Percentiles rank a stretch among this genome's conserved stretches.
These are phyloP conservation scores for Syngnathus scovelli DNA, from an alignment of 2,113 vertebrate species.

Conservation along the genomic window DNA sequence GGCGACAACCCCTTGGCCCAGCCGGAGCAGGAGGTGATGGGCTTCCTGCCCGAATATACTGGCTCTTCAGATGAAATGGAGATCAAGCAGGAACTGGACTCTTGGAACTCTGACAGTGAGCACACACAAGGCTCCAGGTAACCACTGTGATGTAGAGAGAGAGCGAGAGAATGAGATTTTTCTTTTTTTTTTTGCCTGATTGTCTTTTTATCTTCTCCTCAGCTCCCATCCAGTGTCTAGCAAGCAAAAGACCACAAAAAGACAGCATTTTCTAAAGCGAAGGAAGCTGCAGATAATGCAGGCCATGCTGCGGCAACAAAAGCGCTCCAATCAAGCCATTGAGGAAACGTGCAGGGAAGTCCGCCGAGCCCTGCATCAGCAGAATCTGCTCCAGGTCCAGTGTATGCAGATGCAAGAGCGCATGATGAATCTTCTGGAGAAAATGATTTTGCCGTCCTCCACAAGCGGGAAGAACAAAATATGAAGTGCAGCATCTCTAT, in stretches of 20 bases:
- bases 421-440: constrained; percentile 96
- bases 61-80: constrained; percentile 91
- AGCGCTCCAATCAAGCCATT: constrained; percentile 80
- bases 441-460: constrained; percentile 75
- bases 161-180: no score
- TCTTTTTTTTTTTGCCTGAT: background rate
- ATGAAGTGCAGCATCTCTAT: background rate
- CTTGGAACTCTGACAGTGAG: constrained; percentile 66
- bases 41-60: constrained; percentile 87
- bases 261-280: constrained; percentile 75
- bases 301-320: constrained; percentile 89
- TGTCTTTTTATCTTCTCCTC: constrained; percentile 18
- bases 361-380: constrained; percentile 88
- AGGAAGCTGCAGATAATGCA: constrained; percentile 89
- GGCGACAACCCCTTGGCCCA: constrained; percentile 79
- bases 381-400: constrained; percentile 92
- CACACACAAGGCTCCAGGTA: constrained; percentile 70
- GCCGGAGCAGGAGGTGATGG: constrained; percentile 77
- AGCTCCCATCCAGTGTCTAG: constrained; percentile 78
- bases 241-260: constrained; percentile 75
- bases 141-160: constrained; percentile 1
- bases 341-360: constrained; percentile 93
- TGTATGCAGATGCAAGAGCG: constrained; percentile 92
- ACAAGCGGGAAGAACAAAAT: background rate
- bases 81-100: constrained; percentile 79